These are phyloP conservation scores for Chionoecetes opilio DNA, from an alignment of 1,140 invertebrate genomes.

Conservation along the genomic window DNA sequence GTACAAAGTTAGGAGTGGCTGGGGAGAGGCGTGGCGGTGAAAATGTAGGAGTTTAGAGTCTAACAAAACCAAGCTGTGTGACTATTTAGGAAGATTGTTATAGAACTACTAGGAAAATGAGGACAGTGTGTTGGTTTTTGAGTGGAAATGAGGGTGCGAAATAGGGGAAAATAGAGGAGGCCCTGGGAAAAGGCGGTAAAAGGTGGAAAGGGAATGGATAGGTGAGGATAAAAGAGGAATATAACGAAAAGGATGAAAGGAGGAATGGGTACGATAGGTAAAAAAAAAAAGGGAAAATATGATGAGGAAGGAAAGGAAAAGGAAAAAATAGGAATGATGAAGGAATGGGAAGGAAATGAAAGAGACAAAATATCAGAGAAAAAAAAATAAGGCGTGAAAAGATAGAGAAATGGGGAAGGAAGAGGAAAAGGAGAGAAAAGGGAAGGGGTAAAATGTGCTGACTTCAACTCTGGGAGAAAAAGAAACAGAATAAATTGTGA, in stretches of 20 bases:
- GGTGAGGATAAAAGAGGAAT: not conserved
- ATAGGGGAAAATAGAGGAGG: not conserved
- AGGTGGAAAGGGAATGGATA: not conserved
- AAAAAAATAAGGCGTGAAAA: not conserved
- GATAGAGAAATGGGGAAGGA: not conserved
- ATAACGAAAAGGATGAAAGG: too few relatives aligned
- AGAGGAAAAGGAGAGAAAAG: not conserved
- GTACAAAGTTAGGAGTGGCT: not conserved
- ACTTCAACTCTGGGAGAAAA: not conserved
- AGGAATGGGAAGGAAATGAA: not conserved
- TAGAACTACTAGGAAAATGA: not conserved
- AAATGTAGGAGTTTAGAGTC: not conserved
- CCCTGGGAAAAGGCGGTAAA: not conserved
- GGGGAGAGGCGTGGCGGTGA: not conserved
- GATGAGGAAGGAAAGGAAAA: not conserved
- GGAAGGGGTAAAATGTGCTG: not conserved
- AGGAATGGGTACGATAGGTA: not conserved
- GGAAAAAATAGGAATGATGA: not conserved
- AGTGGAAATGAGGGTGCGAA: not conserved
- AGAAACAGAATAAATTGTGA: not conserved
- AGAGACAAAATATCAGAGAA: not conserved
- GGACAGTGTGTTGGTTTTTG: not conserved
- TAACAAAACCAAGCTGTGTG: not conserved
- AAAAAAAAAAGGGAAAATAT: not conserved
- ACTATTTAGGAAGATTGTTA: not conserved